Base-by-base conservation (phyloP, 2,888 invertebrate genomes). In the Malachius bipustulatus region DNA sequence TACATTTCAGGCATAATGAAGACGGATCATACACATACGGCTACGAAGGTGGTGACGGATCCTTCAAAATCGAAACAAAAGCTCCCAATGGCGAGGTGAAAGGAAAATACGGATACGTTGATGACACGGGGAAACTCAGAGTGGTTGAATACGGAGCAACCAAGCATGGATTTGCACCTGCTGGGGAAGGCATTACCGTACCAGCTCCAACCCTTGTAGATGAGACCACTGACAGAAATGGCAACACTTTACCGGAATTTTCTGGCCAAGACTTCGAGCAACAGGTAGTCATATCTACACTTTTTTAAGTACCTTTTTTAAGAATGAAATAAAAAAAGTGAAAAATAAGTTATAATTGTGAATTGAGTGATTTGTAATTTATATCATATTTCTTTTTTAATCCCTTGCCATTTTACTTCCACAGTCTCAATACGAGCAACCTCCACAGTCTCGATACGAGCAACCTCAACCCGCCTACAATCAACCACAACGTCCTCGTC, bases 21-120 rank as follows among this genome's bases (percentile, higher is more conserved):
- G 87, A 87, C 55, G 87, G 87, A 35, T 87, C 87, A 0, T 90
- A 90, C 64, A 89, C 89, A 0, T 89, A 87, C 52, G 88, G 87
- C 0, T 89, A 85, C 60, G 89, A 89, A 56, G 82, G 81, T 2
- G 87, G 75, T 16, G 89, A 90, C 56, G 89, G 88, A 26, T 79
- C 82, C 3, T 88, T 88, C 68, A 87, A 88, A 66, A 88, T 88
- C 52, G 89, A 88, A 63, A 88, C 88, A 6, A 88, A 88, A 59
- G 63, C 77, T 12, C 72, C 78, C 1, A 71, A 71, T 4, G 88
- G 88, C 1, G 87, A 87, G 49, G 88, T 88, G 6, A 83, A 82
- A 63, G 89, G 89, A 47, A 89, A 89, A 59, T 89, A 89, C 56
- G 89, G 89, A 2, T 89, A 87, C 66, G 80, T 81, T 37, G 89